phyloP scores from a whole-genome alignment of 1,140 invertebrate species.

The Macrotrachela quadricornifera region DNA sequence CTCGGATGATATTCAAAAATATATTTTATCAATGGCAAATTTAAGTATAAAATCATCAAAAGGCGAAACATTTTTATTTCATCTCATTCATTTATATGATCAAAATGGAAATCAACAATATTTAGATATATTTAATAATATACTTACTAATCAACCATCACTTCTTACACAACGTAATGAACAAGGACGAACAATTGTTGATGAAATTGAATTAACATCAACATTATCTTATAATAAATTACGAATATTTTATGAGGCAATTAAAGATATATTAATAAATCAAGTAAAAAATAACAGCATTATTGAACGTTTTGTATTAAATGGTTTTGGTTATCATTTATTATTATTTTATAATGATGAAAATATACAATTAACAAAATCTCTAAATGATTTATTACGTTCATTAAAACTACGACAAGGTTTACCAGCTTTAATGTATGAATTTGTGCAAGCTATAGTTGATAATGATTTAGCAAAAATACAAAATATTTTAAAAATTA shows the following conservation, averaged over 20 bases:
- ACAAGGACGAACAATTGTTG: not conserved
- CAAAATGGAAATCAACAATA: not conserved
- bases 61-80: conserved; percentile 1
- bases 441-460: not conserved
- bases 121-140: not conserved
- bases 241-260: too few species aligned
- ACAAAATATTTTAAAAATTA: not conserved
- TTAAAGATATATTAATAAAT: too few species aligned
- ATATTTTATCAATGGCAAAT: not conserved
- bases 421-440: not conserved
- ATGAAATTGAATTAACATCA: not conserved
- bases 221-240: too few species aligned
- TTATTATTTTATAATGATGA: too few species aligned
- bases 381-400: too few species aligned
- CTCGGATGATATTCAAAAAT: not conserved
- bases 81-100: not conserved
- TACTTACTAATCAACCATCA: not conserved
- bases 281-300: too few species aligned
- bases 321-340: too few species aligned
- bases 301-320: too few species aligned
- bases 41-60: conserved; percentile 1
- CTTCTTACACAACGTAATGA: not conserved
- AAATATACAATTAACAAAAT: too few species aligned
- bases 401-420: too few species aligned
- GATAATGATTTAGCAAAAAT: not conserved